Evolutionary conservation across 2,888 invertebrate species (phyloP), one percentile per base, ranked within the genome.

Genomic region (Spilarctia lutea): DNA sequence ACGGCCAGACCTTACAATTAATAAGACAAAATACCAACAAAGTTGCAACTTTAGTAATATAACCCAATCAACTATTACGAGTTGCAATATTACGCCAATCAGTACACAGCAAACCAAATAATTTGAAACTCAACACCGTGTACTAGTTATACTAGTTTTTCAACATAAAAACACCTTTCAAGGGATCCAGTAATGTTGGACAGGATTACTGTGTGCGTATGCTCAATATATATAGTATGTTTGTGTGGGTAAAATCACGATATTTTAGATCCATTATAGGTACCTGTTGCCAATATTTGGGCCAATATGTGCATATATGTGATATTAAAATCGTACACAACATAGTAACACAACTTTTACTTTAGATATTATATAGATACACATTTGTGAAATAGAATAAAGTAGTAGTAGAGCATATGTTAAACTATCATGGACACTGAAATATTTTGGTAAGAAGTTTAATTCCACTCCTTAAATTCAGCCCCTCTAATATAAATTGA

Each of bases 51-150:
- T 75, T 71, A 75, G 42, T 63, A n/a, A n/a, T n/a, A n/a, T n/a
- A 73, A 33, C 20, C 27, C 66, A 66, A 68, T 75, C 27, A 63
- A 74, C 74, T 69, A 74, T 77, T 80, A 79, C 79, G 65, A 79
- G 71, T 76, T 85, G 78, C 79, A 85, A 75, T 81, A 81, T 75
- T 77, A 80, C 75, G 69, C 63, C 71, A 77, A 78, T 85, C 74
- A 71, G 68, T 52, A 66, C 33, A 20, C 16, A 30, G 42, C 0
- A 13, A 30, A 56, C 76, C 69, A 76, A 73, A 74, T 77, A 52
- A 77, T n/a, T 7, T 66, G 72, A 75, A 73, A 68, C 78, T 74
- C 67, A 67, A 66, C 56, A 24, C 33, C 69, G 68, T n/a, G 60
- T 56, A 60, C 11, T 66, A 33, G 3, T 20, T 20, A 10, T 52